Conservation (phyloP, 1,140 invertebrate species). For the Formica selysi region DNA sequence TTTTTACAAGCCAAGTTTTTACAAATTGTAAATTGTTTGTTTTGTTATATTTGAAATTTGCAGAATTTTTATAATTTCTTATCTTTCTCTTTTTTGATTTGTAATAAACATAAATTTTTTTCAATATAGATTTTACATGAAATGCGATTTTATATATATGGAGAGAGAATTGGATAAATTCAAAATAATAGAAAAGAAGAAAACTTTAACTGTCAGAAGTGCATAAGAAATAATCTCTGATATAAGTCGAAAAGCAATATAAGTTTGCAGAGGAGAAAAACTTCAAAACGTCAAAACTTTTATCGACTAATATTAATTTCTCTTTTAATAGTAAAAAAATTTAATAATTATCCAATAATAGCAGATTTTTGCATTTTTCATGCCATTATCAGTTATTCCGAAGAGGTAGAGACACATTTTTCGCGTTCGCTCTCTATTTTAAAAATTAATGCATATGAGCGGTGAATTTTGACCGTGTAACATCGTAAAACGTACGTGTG, state of each 20-base stretch:
- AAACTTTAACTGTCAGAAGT: background rate
- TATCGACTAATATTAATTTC: background rate
- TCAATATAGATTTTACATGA: background rate
- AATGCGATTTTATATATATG: background rate
- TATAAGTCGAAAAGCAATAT: background rate
- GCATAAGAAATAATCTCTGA: background rate
- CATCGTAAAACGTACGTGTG: constrained; percentile 36
- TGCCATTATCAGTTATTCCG: background rate
- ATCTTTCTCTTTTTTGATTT: constrained; percentile 5
- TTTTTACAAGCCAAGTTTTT: constrained; percentile 3
- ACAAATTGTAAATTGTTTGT: constrained; percentile 28
- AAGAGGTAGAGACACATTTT: background rate
- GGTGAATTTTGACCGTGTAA: background rate
- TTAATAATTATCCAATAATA: background rate
- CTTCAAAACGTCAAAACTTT: background rate
- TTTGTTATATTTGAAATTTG: constrained; percentile 13
- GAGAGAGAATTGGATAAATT: background rate
- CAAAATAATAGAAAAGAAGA: background rate
- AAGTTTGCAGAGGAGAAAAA: background rate
- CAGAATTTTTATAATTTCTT: background rate
- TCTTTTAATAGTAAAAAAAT: background rate
- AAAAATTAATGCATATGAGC: constrained; percentile 35
- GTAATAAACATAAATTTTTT: background rate
- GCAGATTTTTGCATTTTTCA: background rate
- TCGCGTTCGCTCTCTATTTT: background rate